Percentiles rank a stretch among this genome's conserved stretches.
Conservation (phyloP, 2,888 invertebrate species). For the Nephrotoma guestfalica region DNA sequence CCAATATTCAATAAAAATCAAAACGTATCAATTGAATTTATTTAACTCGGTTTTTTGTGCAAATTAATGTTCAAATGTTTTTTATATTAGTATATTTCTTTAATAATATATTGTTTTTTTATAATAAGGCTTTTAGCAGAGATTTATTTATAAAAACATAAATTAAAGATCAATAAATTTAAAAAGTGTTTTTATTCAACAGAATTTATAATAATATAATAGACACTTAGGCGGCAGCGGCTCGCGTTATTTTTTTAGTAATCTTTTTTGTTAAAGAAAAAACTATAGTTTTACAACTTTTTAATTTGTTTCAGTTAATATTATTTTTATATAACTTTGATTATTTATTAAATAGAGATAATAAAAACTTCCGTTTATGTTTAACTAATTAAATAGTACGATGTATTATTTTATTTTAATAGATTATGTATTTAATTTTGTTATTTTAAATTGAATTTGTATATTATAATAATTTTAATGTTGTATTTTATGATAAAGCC, state of each 20-base stretch:
- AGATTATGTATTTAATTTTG: not conserved
- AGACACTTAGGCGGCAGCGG: conserved; percentile 3
- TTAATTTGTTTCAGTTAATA: not conserved
- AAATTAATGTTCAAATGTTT: not conserved
- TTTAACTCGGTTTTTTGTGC: not conserved
- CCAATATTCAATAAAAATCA: not conserved
- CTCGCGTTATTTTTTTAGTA: not conserved
- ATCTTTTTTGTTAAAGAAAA: not conserved
- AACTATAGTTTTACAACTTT: not conserved
- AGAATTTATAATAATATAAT: not conserved
- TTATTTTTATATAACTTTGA: not conserved
- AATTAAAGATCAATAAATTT: not conserved
- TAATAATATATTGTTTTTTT: not conserved
- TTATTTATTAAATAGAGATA: not conserved
- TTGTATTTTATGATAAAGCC: not conserved
- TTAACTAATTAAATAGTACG: not conserved
- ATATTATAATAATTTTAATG: not conserved
- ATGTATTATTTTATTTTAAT: not conserved
- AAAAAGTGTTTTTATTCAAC: not conserved
- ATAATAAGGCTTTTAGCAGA: conserved; percentile 2
- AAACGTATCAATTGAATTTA: not conserved
- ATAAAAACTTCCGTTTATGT: not conserved
- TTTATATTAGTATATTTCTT: not conserved
- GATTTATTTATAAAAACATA: not conserved
- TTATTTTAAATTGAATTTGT: not conserved